phyloP scores from a whole-genome alignment of 2,113 vertebrate genomes.

The Toxotes jaculatrix region DNA sequence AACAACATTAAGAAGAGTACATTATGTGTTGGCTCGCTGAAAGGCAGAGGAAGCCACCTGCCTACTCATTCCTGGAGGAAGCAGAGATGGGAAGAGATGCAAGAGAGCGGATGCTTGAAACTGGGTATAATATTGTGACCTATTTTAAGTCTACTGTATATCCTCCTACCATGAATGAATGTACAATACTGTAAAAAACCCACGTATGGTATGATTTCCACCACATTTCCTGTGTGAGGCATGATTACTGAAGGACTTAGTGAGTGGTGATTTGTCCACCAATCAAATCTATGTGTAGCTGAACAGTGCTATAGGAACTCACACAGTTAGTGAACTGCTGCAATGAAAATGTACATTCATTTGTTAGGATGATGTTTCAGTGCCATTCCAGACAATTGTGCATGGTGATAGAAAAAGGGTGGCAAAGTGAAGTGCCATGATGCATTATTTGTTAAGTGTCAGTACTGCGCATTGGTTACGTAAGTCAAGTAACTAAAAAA shows the following conservation, averaged over 20 bases:
- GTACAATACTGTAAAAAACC: slow-evolving; percentile 31
- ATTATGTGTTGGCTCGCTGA: slow-evolving; percentile 41
- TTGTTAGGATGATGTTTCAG: not conserved
- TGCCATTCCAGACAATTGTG: not conserved
- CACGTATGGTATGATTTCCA: slow-evolving; percentile 9
- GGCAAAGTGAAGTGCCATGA: not conserved
- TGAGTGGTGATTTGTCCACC: not conserved
- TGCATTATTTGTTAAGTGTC: not conserved
- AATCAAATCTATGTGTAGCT: not conserved
- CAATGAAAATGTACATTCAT: not conserved
- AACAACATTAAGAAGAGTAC: slow-evolving; percentile 46
- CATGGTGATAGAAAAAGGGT: too few relatives aligned
- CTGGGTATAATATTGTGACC: slow-evolving; percentile 19
- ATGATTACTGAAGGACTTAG: slow-evolving; percentile 11
- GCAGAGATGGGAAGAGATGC: slow-evolving; percentile 25
- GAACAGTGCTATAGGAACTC: not conserved
- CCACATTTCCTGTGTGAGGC: not conserved
- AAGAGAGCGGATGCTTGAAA: slow-evolving; percentile 44
- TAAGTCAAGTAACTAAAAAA: not conserved
- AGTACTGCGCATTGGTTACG: not conserved
- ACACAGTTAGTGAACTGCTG: not conserved
- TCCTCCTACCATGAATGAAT: slow-evolving; percentile 20
- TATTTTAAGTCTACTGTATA: slow-evolving; percentile 44
- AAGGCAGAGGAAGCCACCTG: slow-evolving; percentile 59
- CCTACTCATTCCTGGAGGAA: slow-evolving; percentile 63